Evolutionary conservation across 2,113 vertebrate genomes (phyloP).

Genomic region (Neolamprologus brichardi): DNA sequence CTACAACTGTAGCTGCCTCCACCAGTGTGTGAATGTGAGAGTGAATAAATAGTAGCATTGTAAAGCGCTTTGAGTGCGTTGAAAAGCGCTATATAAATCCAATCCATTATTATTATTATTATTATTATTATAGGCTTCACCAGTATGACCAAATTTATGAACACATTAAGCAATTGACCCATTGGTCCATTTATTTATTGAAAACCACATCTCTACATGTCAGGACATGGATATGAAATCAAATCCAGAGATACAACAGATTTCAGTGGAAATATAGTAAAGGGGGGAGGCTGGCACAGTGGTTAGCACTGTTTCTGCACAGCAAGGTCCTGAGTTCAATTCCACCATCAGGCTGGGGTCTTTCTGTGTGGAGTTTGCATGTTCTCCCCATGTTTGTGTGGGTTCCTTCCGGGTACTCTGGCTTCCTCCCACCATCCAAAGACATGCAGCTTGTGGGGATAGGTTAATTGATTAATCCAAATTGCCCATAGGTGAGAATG

Average conservation of each 20-base stretch:
- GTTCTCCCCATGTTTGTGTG: not conserved
- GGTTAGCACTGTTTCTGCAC: accelerated
- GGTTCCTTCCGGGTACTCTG: not conserved
- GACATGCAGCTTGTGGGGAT: not conserved
- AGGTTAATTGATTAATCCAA: not conserved
- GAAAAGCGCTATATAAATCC: too few species aligned
- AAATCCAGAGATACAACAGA: not conserved
- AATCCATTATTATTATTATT: too few species aligned
- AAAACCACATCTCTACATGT: not conserved
- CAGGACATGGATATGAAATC: not conserved
- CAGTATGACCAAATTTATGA: not conserved
- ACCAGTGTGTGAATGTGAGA: too few species aligned
- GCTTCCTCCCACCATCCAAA: not conserved
- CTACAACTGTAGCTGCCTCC: too few species aligned
- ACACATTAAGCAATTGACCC: not conserved
- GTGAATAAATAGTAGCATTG: too few species aligned
- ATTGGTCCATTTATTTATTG: not conserved
- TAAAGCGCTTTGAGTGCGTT: too few species aligned
- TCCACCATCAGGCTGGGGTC: not conserved
- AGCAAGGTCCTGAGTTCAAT: not conserved
- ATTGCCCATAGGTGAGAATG: not conserved
- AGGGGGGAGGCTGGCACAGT: not conserved
- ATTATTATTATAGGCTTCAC: not conserved
- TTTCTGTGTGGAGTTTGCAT: not conserved
- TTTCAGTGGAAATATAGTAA: not conserved